Percentiles rank a stretch among this genome's conserved stretches.
Evolutionary conservation across 2,797 vertebrate genomes (phyloP).

Genomic region (Bucorvus abyssinicus): DNA sequence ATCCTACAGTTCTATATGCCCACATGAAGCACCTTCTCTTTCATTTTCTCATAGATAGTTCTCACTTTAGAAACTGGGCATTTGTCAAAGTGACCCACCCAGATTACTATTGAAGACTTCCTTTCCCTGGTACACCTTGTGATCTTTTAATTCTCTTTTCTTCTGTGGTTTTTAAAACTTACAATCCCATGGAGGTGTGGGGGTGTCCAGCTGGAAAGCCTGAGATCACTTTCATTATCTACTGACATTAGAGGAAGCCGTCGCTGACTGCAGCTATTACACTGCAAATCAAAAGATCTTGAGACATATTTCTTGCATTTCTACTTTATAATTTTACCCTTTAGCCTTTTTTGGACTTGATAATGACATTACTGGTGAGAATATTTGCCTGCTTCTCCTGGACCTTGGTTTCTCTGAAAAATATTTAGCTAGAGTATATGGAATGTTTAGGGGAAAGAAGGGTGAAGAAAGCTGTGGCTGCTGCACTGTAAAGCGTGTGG

Average conservation of each 20-base stretch:
- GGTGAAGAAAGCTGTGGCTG: neutral
- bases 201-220: neutral
- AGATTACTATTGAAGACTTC: neutral
- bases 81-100: neutral
- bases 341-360: neutral
- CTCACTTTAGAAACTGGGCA: neutral
- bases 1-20: neutral
- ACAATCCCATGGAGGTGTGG: neutral
- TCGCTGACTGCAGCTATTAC: neutral
- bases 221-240: neutral
- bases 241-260: neutral
- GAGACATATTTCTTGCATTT: neutral
- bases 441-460: neutral
- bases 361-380: neutral
- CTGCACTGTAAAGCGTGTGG: neutral
- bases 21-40: neutral
- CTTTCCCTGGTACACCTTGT: neutral
- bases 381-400: neutral
- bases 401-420: neutral
- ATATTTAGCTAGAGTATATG: neutral
- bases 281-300: neutral
- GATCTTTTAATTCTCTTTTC: neutral
- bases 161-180: neutral
- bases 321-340: neutral
- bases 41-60: neutral